Evolutionary conservation across 2,888 invertebrate species (phyloP), one percentile per base, ranked within the genome.

Genomic region (Temnothorax ravouxi): DNA sequence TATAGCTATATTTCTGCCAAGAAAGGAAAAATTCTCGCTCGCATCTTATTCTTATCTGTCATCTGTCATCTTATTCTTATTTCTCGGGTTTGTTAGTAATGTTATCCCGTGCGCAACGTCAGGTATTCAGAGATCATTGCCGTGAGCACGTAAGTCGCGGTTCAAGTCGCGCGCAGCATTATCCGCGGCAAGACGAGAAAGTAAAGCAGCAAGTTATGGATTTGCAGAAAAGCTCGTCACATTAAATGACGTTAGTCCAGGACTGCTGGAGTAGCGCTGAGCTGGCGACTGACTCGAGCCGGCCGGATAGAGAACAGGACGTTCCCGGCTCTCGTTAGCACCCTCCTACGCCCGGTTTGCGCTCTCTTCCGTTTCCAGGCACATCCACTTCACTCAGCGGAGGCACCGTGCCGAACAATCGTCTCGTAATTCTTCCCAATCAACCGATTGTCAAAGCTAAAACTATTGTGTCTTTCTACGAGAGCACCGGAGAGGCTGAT

Each of bases 341-440:
- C 88, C 87, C 88, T 89, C 84, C 87, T 66, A 74, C 72, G 67
- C 75, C 69, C 66, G 84, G 72, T 84, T 85, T 87, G 81, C 86
- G 71, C 88, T 84, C 86, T 88, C 84, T 81, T 84, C 85, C 80
- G 71, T 84, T 87, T 83, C 52, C 72, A 84, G 88, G 87, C 90
- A 87, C 90, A 91, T 90, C 90, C 90, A 91, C 92, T 91, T 90
- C 89, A 87, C 90, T 89, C 89, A 89, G 88, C 90, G 86, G 80
- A 80, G 85, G 75, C 90, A 87, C 83, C 83, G 86, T 86, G 84
- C 84, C 90, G 92, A 92, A 93, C 93, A 93, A 93, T 93, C 92
- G 93, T 87, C 89, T 85, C 88, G 92, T 92, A 92, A 93, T 94
- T 93, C 92, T 93, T 94, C 90, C 93, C 93, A 93, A 94, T 94